Base-by-base conservation (phyloP, 1,140 invertebrate genomes). In the Drosophila busckii region DNA sequence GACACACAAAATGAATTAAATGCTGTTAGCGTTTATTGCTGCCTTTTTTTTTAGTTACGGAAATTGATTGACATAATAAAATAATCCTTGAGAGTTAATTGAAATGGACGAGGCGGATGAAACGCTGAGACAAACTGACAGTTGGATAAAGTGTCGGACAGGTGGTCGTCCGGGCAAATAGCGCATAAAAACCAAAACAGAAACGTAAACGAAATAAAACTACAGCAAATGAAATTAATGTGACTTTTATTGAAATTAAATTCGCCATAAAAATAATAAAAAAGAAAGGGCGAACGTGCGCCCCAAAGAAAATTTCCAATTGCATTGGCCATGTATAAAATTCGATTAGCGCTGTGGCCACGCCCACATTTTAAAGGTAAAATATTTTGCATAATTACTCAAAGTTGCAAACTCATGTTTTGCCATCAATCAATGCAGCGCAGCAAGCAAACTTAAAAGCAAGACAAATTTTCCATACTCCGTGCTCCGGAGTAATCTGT, bases 1-100 rank as follows among this genome's bases (percentile, higher is more conserved):
- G 12, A 59, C 12, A 42, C n/a, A 23, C 22, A 19, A 34, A 37
- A 42, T 22, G 40, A 52, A 62, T 52, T 48, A 9, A 5, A 15
- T 8, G 22, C 12, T 34, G 15, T 38, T 28, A 12, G 12, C 45
- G 45, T 70, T 70, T 64, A 70, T 61, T 49, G 58, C 59, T 61
- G 68, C 56, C 63, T 80, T 78, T n/a, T n/a, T n/a, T n/a, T 78
- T 80, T 80, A 78, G 73, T 68, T 65, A 45, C 75, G 73, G 75
- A 80, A 80, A 82, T 80, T 80, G 73, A 82, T 80, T 69, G 75
- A 80, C 75, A 80, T 82, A 80, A 80, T 80, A 80, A 80, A 80
- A 80, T 80, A 80, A 80, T 80, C 73, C 73, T 80, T 71, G 50
- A 80, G 68, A 68, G 75, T 80, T 80, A 80, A 80, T 80, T 80